These are phyloP conservation scores for Diploptera punctata DNA, from an alignment of 2,888 invertebrate genomes.

Conservation along the genomic window DNA sequence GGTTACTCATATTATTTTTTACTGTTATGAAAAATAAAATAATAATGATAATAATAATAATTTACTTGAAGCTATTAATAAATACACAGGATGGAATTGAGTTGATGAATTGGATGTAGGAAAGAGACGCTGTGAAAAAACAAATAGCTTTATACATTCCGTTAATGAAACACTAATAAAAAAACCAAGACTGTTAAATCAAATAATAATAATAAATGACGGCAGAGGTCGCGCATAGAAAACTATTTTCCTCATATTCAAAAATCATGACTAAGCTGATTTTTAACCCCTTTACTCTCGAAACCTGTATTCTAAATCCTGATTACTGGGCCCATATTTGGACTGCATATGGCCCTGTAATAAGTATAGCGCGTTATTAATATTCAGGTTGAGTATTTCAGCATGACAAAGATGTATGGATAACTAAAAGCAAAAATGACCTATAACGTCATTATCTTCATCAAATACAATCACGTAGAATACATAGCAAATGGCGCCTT, in stretches of 20 bases:
- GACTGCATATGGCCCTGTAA: conserved; percentile 28
- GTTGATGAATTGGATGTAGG: too few species aligned
- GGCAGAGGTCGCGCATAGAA: conserved; percentile 4
- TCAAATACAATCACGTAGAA: too few species aligned
- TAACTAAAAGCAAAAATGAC: conserved; percentile 8
- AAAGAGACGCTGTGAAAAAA: too few species aligned
- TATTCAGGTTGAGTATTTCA: conserved; percentile 27
- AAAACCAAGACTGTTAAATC: not conserved
- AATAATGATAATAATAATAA: too few species aligned
- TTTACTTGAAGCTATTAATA: too few species aligned
- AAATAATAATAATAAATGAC: not conserved
- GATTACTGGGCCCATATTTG: conserved; percentile 25
- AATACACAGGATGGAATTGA: too few species aligned
- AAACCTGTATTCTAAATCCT: conserved; percentile 11
- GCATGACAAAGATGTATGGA: conserved; percentile 33
- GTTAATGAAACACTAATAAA: not conserved
- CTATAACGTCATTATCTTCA: not conserved
- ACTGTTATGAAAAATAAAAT: too few species aligned
- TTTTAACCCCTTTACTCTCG: conserved; percentile 25
- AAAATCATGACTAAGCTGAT: conserved; percentile 41
- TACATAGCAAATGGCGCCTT: too few species aligned
- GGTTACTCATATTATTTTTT: too few species aligned
- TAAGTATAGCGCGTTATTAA: conserved; percentile 29
- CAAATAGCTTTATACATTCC: too few species aligned
- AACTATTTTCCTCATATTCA: conserved; percentile 41